These are phyloP conservation scores for Xiphias gladius DNA, from an alignment of 2,113 vertebrate genomes.

Conservation along the genomic window DNA sequence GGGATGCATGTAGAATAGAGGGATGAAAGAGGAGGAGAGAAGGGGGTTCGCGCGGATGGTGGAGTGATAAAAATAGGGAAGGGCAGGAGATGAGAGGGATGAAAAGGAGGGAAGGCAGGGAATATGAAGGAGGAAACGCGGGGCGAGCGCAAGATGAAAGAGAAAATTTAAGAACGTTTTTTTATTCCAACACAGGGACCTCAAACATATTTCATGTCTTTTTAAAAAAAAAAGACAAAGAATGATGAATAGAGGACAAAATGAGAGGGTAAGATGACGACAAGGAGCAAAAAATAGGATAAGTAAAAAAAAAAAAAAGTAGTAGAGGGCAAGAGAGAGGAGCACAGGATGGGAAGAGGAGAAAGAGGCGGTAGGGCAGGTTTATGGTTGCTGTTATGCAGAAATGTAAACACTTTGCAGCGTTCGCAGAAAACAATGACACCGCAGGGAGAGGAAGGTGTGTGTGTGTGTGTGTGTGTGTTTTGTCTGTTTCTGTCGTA, in stretches of 20 bases:
- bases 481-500: slow-evolving; percentile 12
- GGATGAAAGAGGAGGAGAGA: slow-evolving; percentile 72
- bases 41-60: slow-evolving; percentile 58
- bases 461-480: slow-evolving; percentile 5
- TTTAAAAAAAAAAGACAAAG: slow-evolving; percentile 15
- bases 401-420: slow-evolving; percentile 84
- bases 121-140: slow-evolving; percentile 62
- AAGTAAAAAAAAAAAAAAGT: not conserved
- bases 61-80: slow-evolving; percentile 76
- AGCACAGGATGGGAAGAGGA: slow-evolving; percentile 17
- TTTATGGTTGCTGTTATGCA: slow-evolving; percentile 83
- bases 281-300: not conserved
- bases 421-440: slow-evolving; percentile 84
- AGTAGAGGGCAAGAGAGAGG: slow-evolving; percentile 28
- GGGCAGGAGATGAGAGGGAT: slow-evolving; percentile 73
- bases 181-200: slow-evolving; percentile 13
- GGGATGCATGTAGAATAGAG: slow-evolving; percentile 70
- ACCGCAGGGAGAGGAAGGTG: slow-evolving; percentile 78
- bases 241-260: slow-evolving; percentile 38
- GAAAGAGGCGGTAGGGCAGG: slow-evolving; percentile 50
- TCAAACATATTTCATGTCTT: slow-evolving; percentile 24
- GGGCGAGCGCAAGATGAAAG: slow-evolving; percentile 56
- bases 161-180: slow-evolving; percentile 66
- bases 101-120: slow-evolving; percentile 54
- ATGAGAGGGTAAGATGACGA: slow-evolving; percentile 23